A percentile compares a stretch with the other conserved stretches of the same genome.
phyloP scores from a whole-genome alignment of 2,113 vertebrate genomes.

The Brachypteracias leptosomus region DNA sequence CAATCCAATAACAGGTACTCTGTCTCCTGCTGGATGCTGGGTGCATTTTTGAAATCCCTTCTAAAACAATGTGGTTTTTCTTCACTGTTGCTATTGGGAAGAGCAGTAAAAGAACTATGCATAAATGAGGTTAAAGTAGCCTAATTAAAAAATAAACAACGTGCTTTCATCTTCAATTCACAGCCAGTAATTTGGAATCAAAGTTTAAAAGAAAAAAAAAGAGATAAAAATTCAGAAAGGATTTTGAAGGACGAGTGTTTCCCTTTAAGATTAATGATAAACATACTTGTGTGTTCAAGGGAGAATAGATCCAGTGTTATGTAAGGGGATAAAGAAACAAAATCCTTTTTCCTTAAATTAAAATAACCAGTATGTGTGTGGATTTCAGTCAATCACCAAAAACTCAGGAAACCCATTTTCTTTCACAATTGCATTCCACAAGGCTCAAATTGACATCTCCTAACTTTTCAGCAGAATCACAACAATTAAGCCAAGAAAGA shows the following conservation, averaged over 20 bases:
- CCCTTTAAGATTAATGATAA: slow-evolving; percentile 65
- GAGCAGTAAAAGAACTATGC: neutral
- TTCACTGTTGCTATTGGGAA: neutral
- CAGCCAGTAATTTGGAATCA: neutral
- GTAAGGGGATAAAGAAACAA: slow-evolving; percentile 62
- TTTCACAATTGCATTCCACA: slow-evolving; percentile 10
- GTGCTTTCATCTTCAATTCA: neutral
- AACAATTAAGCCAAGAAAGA: neutral
- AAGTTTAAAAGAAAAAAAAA: neutral
- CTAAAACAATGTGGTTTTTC: neutral
- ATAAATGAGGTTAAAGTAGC: slow-evolving; percentile 18
- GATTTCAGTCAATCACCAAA: slow-evolving; percentile 9
- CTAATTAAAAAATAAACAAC: neutral
- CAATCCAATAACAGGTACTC: slow-evolving; percentile 7
- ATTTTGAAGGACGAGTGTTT: slow-evolving; percentile 25
- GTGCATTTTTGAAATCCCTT: neutral
- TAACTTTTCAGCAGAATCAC: neutral
- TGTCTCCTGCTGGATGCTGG: neutral
- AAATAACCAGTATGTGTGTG: slow-evolving; percentile 1
- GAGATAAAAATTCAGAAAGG: neutral
- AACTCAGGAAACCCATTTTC: slow-evolving; percentile 14
- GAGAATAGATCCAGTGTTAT: slow-evolving; percentile 51
- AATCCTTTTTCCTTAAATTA: slow-evolving; percentile 59
- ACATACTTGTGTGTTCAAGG: slow-evolving; percentile 47
- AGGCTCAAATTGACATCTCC: neutral